A percentile compares a stretch with the other conserved stretches of the same genome.
phyloP scores from a whole-genome alignment of 2,113 vertebrate species.

The Mugil cephalus region DNA sequence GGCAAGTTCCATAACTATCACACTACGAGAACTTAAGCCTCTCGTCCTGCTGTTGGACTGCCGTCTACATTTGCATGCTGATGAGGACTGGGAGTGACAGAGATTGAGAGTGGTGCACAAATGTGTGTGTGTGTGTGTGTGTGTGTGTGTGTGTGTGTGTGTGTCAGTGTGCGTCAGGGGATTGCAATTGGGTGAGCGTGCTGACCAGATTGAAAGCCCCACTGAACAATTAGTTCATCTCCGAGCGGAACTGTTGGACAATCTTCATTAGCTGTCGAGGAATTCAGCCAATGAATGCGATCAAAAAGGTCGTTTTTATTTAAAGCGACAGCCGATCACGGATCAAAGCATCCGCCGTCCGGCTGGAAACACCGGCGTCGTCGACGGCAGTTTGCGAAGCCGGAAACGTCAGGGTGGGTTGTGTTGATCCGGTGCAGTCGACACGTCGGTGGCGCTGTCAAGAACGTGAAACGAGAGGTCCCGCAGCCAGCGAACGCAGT shows the following conservation, averaged over 20 bases:
- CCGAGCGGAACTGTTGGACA: constrained; percentile 32
- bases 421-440: not conserved
- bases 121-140: constrained; percentile 1
- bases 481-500: not conserved
- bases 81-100: constrained; percentile 43
- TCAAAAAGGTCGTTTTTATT: constrained; percentile 20
- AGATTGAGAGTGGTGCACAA: constrained; percentile 4
- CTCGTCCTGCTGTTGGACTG: constrained; percentile 32
- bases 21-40: constrained; percentile 39
- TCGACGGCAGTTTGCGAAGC: not conserved
- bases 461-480: not conserved
- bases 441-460: not conserved
- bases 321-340: constrained; percentile 15
- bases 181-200: constrained; percentile 42
- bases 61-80: constrained; percentile 58
- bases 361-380: not conserved
- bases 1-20: constrained; percentile 15
- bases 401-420: not conserved
- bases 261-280: constrained; percentile 48
- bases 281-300: constrained; percentile 34
- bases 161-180: constrained; percentile 3
- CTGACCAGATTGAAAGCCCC: constrained; percentile 52
- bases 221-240: constrained; percentile 51
- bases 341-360: not conserved
- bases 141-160: constrained; percentile 7